Evolutionary conservation across 2,797 vertebrate genomes (phyloP), one percentile per base, ranked within the genome.

Genomic region (Picus viridis): DNA sequence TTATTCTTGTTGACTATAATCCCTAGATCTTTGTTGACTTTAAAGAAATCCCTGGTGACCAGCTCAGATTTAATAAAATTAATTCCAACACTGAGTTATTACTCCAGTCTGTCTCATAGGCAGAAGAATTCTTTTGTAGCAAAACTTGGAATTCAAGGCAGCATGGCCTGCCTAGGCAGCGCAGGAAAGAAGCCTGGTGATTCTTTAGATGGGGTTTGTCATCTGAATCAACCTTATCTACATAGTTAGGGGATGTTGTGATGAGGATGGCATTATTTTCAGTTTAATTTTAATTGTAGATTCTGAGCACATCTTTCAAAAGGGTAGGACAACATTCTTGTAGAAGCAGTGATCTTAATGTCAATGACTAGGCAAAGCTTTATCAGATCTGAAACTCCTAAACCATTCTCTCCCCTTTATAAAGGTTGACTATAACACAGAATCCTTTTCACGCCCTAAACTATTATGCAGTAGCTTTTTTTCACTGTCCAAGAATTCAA

Each of bases 141-240:
- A 89, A 79, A 90, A 90, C 30, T 1, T 83, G 43, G 47, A 89
- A 75, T 83, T 56, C 69, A 73, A 86, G 20, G 9, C 22, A 85
- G 8, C 3, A 5, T 36, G 36, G 5, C 20, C 72, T 90, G 53
- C 13, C 47, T 67, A 26, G 57, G 30, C 39, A 89, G 59, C 27
- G 22, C 27, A 81, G 68, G 53, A 86, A 78, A 72, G 4, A 65
- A 45, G 17, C 47, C 53, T 68, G 32, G 36, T 91, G 83, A 94
- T 88, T 94, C 79, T 81, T 85, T 58, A 56, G 7, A 17, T 76
- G 57, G 14, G 72, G 90, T 96, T 85, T 90, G 39, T 72, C 22
- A 61, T 89, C 56, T 86, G 79, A 92, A 51, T 92, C 75, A 90
- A 20, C 16, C 57, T 63, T 94, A 59, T 72, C 59, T 63, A 51